Base-by-base conservation (phyloP, 2,888 invertebrate genomes). In the Abrostola tripartita region DNA sequence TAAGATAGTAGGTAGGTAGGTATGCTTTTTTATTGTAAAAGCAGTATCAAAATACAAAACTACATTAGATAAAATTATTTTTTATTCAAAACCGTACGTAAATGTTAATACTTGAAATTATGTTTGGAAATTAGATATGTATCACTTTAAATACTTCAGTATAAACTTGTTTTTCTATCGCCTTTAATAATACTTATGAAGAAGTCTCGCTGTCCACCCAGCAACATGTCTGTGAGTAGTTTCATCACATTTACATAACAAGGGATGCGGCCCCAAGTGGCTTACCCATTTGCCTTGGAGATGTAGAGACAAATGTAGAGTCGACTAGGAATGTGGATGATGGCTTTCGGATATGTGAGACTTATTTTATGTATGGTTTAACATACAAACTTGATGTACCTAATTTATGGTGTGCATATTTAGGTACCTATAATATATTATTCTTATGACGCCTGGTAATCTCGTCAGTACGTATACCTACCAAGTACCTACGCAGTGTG, bases 241-340 rank as follows among this genome's bases (percentile, higher is more conserved):
- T 80, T 81, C 82, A 70, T 78, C 68, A 74, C 66, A 87, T 87
- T 86, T 75, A 56, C 86, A 88, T 87, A 85, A 86, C 82, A 85
- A 85, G 79, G 72, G 67, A 52, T 52, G 56, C 60, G 76, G 70
- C 71, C 70, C 71, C 61, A 69, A 75, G 70, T 68, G 70, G 60
- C 37, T 14, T 36, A 50, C 49, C 49, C 59, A 54, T 79, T 82
- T 81, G 81, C 74, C 74, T 79, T 81, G 69, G 68, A 79, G 65
- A 83, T 82, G 68, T 40, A 51, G 61, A 37, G 58, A 58, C 41
- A 54, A 71, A 52, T 52, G 55, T 65, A 60, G 59, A 63, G 63
- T 52, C 58, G 56, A 64, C 61, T 64, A 36, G 61, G 74, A 73
- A 73, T 79, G 79, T 61, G 63, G 69, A 65, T 71, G 49, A 79